Base-by-base conservation (phyloP, 2,888 invertebrate genomes). In the Ichneumoninae sp. region DNA sequence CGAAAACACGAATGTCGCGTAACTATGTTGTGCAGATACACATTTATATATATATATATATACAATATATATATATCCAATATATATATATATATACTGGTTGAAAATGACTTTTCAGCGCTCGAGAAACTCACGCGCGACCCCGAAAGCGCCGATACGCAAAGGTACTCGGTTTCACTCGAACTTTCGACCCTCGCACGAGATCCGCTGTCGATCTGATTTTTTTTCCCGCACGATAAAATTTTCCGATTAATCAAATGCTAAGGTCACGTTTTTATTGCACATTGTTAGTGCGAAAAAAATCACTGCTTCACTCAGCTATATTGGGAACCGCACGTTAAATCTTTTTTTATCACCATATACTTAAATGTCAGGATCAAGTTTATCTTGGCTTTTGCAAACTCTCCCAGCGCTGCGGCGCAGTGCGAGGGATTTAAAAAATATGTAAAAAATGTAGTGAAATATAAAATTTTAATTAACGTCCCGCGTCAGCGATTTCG, bases 401-500 rank as follows among this genome's bases (percentile, higher is more conserved):
- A 22, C 54, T 22, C 54, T 1, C 10, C 10, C 22, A 54, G 22
- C 19, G 19, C 13, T 22, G 54, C 10, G 6, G 40, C 1, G 72
- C 30, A 22, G 13, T 8, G 54, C 22, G 3, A 50, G 22, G 3
- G n/a, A 10, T 60, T 16, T 60, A 16, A 52, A 22, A 22, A 10
- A 54, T 3, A 54, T 52, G 7, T 16, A 19, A 3, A 54, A 54
- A 54, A 52, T 36, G 26, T 26, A 26, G 26, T 3, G 19, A 19
- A 50, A 10, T 0, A 40, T 40, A 33, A 33, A 33, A 33, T 33
- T 5, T 33, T 33, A 62, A 74, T 72, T 69, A 74, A 70, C 26
- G 52, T 70, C 75, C 47, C 54, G 72, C 13, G 65, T 54, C 52
- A 40, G 47, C 36, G 47, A 50, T 62, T 50, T 26, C 57, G 33